Evolutionary conservation across 2,113 vertebrate species (phyloP).

Genomic region (Chamaetylas fuelleborni): DNA sequence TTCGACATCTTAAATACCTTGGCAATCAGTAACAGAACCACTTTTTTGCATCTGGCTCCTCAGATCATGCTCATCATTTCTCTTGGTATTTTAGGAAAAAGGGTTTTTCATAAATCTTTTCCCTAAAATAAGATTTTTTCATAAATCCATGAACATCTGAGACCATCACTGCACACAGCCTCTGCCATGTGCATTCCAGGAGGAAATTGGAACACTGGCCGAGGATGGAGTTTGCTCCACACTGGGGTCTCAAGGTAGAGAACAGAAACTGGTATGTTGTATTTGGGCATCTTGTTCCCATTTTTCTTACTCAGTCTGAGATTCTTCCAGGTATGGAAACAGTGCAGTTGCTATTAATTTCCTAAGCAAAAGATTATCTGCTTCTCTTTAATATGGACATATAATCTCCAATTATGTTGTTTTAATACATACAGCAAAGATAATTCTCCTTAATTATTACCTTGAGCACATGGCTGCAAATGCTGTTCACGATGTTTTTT

Average conservation of each 20-base stretch:
- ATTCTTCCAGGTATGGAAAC: background rate
- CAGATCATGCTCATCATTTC: background rate
- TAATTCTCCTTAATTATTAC: conserved; percentile 42
- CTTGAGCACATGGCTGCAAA: conserved; percentile 13
- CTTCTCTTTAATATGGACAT: conserved; percentile 22
- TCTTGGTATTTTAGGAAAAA: background rate
- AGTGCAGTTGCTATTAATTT: conserved; percentile 31
- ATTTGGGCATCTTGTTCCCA: background rate
- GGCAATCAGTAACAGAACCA: background rate
- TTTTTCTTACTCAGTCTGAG: background rate
- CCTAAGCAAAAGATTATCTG: background rate
- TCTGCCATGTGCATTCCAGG: background rate
- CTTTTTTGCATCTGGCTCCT: background rate
- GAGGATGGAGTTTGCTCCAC: background rate
- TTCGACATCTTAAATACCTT: background rate
- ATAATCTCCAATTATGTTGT: conserved; percentile 36
- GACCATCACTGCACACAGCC: background rate
- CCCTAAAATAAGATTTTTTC: background rate
- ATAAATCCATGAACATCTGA: background rate
- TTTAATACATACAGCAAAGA: conserved; percentile 40
- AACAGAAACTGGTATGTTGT: background rate
- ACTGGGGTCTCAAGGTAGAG: background rate
- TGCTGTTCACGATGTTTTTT: background rate
- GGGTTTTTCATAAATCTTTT: background rate
- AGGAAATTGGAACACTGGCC: background rate